These are phyloP conservation scores for Pseudachorutes palmiensis DNA, from an alignment of 1,140 invertebrate genomes.

Conservation along the genomic window DNA sequence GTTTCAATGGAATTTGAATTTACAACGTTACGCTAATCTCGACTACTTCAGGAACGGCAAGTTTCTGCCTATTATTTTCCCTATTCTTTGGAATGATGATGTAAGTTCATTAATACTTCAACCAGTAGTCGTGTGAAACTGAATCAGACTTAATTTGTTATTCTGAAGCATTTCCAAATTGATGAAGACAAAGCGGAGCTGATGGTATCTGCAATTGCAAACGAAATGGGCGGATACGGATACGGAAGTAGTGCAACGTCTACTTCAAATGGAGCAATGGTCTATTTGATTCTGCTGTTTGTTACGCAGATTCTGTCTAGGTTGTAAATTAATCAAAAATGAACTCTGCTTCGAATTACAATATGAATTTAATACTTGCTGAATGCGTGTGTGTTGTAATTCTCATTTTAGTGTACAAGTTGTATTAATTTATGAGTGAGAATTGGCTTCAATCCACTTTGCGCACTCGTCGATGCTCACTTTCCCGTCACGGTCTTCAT, in stretches of 20 bases:
- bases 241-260: not conserved
- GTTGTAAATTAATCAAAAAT: no score
- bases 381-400: no score
- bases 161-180: slow-evolving; percentile 20
- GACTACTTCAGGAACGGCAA: slow-evolving; percentile 20
- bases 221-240: slow-evolving; percentile 20
- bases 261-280: not conserved
- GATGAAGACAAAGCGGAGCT: slow-evolving; percentile 28
- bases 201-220: slow-evolving; percentile 20
- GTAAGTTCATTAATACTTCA: slow-evolving; percentile 15
- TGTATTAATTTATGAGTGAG: not conserved
- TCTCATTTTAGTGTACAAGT: not conserved
- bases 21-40: slow-evolving; percentile 15
- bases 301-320: no score
- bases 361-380: no score
- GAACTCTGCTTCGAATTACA: no score
- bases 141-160: not conserved
- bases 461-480: not conserved
- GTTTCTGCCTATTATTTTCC: slow-evolving; percentile 13
- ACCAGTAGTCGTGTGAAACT: no score
- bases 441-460: not conserved
- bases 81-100: slow-evolving; percentile 29
- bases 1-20: slow-evolving; percentile 25
- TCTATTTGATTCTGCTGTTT: not conserved
- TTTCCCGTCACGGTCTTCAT: not conserved